Base-by-base conservation (phyloP, 2,888 invertebrate genomes). In the Ferdinandea cuprea region DNA sequence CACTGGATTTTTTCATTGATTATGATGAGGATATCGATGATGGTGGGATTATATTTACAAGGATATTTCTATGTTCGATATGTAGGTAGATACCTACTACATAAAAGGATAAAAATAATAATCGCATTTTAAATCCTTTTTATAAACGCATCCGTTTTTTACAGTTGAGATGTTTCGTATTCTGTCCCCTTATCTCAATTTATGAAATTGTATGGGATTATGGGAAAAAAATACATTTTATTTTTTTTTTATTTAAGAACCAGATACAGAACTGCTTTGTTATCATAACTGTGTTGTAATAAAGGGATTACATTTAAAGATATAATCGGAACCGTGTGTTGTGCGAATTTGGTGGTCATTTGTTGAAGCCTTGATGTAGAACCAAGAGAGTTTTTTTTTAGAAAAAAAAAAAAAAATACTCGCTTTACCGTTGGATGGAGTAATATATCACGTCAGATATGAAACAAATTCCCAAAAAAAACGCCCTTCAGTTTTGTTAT, bases 21-120 rank as follows among this genome's bases (percentile, higher is more conserved):
- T 68, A 48, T 56, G 68, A 68, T 37, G 46, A 58, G 56, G 35
- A 37, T 56, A 56, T 68, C 46, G 68, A 68, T 58, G 56, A 44
- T 56, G 56, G 35, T 56, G 68, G 46, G 68, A 68, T 68, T 68
- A 68, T 56, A n/a, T n/a, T n/a, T n/a, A 19, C 44, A 21, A 17
- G 46, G 56, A 68, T 56, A 46, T 59, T 44, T 44, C 32, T 15
- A 42, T 59, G 42, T 42, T 17, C 52, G 32, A n/a, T n/a, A 25
- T 46, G 46, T n/a, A n/a, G 52, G 5, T 37, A 37, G 4, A 28
- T 35, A 37, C 13, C 13, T 8, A 21, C 19, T n/a, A 28, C 58
- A 30, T 15, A 59, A 42, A 42, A 42, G 58, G 17, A 30, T 7
- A 42, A 44, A 42, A 42, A 59, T 59, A 40, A 59, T 58, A 40